Base-by-base conservation (phyloP, 2,888 invertebrate species). In the Rhaphigaster nebulosa region DNA sequence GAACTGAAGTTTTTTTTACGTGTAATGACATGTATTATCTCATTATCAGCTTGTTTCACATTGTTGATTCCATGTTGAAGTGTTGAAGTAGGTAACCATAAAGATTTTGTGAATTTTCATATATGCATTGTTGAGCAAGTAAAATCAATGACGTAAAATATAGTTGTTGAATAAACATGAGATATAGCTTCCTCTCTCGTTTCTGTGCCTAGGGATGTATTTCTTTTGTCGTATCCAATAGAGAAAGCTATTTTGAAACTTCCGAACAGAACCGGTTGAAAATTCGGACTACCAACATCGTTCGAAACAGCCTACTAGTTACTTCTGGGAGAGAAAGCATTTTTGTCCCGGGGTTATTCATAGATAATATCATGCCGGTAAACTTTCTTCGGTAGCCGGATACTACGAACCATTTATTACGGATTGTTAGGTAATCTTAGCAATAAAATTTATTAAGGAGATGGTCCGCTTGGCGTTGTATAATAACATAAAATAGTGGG, bases 191-290 rank as follows among this genome's bases (percentile, higher is more conserved):
- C 45, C 26, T 56, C 10, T 60, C 8, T n/a, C 23, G 60, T 12
- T n/a, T 0, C n/a, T 23, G 1, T 10, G 60, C 13, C n/a, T 60
- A 12, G 23, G 1, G 15, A 18, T n/a, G 60, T 8, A n/a, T 60
- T n/a, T 60, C n/a, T 60, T 60, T 60, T 60, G 60, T 60, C 60
- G n/a, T 60, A n/a, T 60, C 60, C 60, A 60, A 60, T 60, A 60
- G 60, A n/a, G 60, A 60, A n/a, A 60, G 60, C n/a, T 4, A n/a
- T 60, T n/a, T 60, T 60, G 60, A 60, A n/a, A 60, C 60, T 60
- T n/a, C 60, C 12, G 3, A n/a, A n/a, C 4, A 60, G 12, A 60
- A 60, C 60, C 60, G 60, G 60, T 60, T 60, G 1, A 60, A 60
- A 60, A 60, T 60, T 60, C 60, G 60, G 60, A 60, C 60, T 60